phyloP scores from a whole-genome alignment of 2,797 vertebrate species.

The Hippocampus kuda region DNA sequence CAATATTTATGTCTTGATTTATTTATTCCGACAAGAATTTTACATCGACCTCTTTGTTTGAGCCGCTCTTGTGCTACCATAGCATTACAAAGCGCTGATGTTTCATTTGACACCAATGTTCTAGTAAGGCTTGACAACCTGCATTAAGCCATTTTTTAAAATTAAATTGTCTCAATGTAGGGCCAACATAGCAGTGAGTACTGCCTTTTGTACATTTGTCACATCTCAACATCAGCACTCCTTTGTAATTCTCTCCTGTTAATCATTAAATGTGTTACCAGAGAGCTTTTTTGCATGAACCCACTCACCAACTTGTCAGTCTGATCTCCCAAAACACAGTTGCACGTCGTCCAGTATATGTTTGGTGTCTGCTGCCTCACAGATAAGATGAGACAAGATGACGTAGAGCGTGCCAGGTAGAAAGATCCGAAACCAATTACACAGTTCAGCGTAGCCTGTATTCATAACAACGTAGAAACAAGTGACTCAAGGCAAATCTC shows the following conservation, averaged over 20 bases:
- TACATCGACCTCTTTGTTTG: not conserved
- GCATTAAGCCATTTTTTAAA: not conserved
- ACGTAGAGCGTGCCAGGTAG: slow-evolving; percentile 8
- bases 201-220: not conserved
- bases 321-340: slow-evolving; percentile 21
- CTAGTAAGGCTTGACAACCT: not conserved
- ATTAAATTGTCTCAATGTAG: not conserved
- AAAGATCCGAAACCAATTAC: slow-evolving; percentile 27
- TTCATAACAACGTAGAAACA: slow-evolving; percentile 21
- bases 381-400: slow-evolving; percentile 19
- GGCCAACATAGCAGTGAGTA: not conserved
- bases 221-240: slow-evolving; percentile 3
- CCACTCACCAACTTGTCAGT: slow-evolving; percentile 22
- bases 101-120: not conserved
- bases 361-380: slow-evolving; percentile 11
- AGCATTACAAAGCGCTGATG: not conserved
- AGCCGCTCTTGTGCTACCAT: not conserved
- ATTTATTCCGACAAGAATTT: not conserved
- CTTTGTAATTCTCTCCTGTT: slow-evolving; percentile 44
- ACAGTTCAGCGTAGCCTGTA: slow-evolving; percentile 7
- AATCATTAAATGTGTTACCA: slow-evolving; percentile 53
- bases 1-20: not conserved
- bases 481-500: slow-evolving; percentile 1
- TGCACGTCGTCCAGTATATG: slow-evolving; percentile 11
- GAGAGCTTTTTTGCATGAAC: slow-evolving; percentile 48